phyloP scores from a whole-genome alignment of 2,113 vertebrate species.

The Callospermophilus lateralis region DNA sequence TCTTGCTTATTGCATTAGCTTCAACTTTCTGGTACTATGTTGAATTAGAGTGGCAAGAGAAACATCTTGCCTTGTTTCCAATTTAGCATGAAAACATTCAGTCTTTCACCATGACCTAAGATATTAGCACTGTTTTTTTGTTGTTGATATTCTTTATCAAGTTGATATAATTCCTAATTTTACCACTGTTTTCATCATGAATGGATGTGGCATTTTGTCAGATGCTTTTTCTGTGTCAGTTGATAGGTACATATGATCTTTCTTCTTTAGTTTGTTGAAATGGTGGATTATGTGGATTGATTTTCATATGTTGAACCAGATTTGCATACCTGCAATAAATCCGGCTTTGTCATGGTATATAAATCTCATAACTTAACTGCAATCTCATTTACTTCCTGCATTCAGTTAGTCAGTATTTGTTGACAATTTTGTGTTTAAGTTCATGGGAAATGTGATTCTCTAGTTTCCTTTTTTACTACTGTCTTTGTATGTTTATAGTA shows the following conservation, averaged over 20 bases:
- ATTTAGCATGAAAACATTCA: not conserved
- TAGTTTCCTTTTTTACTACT: constrained; percentile 21
- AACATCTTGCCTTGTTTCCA: not conserved
- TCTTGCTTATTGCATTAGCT: not conserved
- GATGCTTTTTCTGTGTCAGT: not conserved
- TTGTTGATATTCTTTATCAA: not conserved
- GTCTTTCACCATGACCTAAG: not conserved
- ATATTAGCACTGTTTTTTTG: not conserved
- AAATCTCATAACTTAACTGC: not conserved
- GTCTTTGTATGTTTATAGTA: not conserved
- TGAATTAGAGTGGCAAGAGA: not conserved
- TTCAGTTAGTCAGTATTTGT: constrained; percentile 14
- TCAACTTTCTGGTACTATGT: not conserved
- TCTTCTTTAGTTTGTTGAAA: not conserved
- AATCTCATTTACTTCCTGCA: not conserved
- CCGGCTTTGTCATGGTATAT: not conserved
- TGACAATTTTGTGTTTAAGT: constrained; percentile 17
- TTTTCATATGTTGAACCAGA: not conserved
- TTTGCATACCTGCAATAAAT: not conserved
- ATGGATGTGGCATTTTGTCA: not conserved
- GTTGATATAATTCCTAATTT: not conserved
- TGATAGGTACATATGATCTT: not conserved
- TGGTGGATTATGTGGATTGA: not conserved
- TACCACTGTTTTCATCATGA: not conserved
- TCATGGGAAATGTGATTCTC: not conserved